Conservation (phyloP, 2,797 vertebrate genomes). For the Urocyon cinereoargenteus region DNA sequence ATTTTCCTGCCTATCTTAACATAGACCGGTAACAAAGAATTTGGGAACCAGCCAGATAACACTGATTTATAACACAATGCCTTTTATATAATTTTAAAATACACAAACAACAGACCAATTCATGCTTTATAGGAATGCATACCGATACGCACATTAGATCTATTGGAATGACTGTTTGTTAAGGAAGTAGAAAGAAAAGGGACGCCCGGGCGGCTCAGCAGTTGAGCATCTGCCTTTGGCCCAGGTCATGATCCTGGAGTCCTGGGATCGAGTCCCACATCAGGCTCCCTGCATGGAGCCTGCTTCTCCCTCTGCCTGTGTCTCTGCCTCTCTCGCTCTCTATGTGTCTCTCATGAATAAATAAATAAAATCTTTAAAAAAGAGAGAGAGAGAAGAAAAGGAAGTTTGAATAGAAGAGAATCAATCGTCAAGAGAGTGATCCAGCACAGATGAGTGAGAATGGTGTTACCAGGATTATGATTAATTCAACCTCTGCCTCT, state of each 20-base stretch:
- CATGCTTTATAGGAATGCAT: neutral
- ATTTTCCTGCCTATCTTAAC: neutral
- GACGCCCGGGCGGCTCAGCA: no score
- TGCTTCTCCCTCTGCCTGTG: no score
- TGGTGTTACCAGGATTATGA: neutral
- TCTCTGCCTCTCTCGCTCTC: no score
- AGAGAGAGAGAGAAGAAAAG: neutral
- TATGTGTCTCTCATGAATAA: no score
- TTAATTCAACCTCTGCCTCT: neutral
- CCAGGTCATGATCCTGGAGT: no score
- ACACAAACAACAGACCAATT: neutral
- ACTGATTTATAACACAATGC: neutral
- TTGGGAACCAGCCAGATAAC: neutral
- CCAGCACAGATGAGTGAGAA: neutral
- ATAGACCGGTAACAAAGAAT: neutral
- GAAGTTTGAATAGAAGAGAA: slow-evolving; percentile 15
- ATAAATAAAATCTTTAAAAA: no score
- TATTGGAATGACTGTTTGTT: neutral
- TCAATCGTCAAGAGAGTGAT: neutral
- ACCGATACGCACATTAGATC: neutral
- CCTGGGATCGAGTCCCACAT: no score
- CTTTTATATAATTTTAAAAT: slow-evolving; percentile 25
- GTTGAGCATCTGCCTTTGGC: no score
- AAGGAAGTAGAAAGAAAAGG: neutral
- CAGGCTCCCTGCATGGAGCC: no score